These are phyloP conservation scores for Orchesella flavescens DNA, from an alignment of 2,888 invertebrate genomes.

Conservation along the genomic window DNA sequence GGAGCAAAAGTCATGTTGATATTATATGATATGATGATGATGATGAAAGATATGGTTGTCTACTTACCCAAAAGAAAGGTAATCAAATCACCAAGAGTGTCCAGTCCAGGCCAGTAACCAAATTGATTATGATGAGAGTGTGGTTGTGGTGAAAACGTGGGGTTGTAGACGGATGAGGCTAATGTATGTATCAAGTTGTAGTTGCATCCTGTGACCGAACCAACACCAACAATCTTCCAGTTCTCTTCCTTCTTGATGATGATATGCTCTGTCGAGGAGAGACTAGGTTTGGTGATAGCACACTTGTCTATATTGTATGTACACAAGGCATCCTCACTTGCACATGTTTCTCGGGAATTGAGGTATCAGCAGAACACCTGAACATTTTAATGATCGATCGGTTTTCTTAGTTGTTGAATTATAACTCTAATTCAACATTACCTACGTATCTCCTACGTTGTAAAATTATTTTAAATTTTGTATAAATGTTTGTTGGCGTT, in stretches of 20 bases:
- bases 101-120: neutral
- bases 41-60: neutral
- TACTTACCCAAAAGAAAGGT: neutral
- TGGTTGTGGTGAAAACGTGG: neutral
- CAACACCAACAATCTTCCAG: constrained; percentile 31
- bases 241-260: constrained; percentile 5
- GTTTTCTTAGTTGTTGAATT: too few relatives aligned
- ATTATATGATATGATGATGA: neutral
- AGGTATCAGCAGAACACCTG: neutral
- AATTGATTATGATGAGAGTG: neutral
- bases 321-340: neutral
- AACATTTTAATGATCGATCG: too few relatives aligned
- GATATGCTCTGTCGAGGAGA: neutral
- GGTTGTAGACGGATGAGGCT: too few relatives aligned
- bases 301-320: neutral
- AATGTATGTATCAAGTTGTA: neutral
- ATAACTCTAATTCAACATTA: too few relatives aligned
- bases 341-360: neutral
- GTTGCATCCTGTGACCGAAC: constrained; percentile 22
- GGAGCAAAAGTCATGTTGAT: too few relatives aligned
- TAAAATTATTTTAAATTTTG: neutral
- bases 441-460: neutral
- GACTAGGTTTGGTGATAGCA: neutral
- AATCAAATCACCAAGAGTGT: neutral
- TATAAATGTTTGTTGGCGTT: too few relatives aligned